Base-by-base conservation (phyloP, 1,140 invertebrate genomes). In the Temnothorax curvispinosus region DNA sequence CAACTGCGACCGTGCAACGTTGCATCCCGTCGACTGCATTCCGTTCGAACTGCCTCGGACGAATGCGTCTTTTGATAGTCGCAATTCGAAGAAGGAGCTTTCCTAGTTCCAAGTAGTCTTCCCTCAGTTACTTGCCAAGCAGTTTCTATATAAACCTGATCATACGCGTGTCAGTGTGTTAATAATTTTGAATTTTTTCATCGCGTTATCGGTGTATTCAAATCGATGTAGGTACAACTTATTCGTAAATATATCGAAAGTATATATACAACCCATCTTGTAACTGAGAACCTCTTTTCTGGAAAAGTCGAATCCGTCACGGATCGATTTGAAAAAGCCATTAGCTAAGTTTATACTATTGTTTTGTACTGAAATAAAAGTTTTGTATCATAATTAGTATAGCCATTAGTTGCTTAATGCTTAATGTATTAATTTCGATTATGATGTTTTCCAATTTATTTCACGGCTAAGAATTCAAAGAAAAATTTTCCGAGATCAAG, bases 21-120 rank as follows among this genome's bases (percentile, higher is more conserved):
- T 88, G 67, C 69, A 78, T 78, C 65, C 54, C 75, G 47, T 64
- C 58, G 78, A 52, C 50, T 82, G 65, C 81, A 87, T 82, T 82
- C 80, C 86, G 65, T 62, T 88, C 71, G 56, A 50, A 75, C 44
- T 27, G 13, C 60, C 21, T 50, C 60, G 67, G 67, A 71, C 69
- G 58, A 60, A 67, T 74, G 75, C 82, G 32, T 64, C 72, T 67
- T 58, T 58, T 50, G 78, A 74, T 65, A 74, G 67, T 35, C 65
- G 44, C 58, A 18, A 58, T 86, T 80, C 58, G 58, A 74, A 56
- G 60, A 58, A 80, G 47, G 38, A 50, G 11, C 80, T 75, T 84
- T 7, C 54, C 41, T 60, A 82, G 67, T 82, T 18, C 1, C 41
- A 65, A 21, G 71, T 62, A 44, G 44, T 60, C 13, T 13, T 44